Base-by-base conservation (phyloP, 2,797 vertebrate species). In the Pitangus sulphuratus region DNA sequence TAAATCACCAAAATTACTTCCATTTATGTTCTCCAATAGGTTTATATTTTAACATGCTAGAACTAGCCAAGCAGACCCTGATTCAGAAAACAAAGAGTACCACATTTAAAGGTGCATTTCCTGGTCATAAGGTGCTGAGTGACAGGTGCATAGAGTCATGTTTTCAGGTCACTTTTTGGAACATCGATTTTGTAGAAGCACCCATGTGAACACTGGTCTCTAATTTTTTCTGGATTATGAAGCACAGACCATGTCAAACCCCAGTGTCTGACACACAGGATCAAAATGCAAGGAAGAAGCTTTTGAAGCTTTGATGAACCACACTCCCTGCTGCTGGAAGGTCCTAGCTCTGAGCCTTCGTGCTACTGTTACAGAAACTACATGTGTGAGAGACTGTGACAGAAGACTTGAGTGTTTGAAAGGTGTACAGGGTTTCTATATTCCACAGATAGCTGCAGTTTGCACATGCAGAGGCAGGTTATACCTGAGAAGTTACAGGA, bases 121-220 rank as follows among this genome's bases (percentile, higher is more conserved):
- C 35, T 11, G 24, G 15, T 24, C 70, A n/a, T 4, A 9, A 76
- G 39, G 10, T n/a, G 16, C 44, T 44, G 24, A 68, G 42, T 28
- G 35, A 35, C 13, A 17, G 6, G 48, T 40, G 48, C 30, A n/a
- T 0, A 8, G 22, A 30, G 16, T 6, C 12, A 4, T 21, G 47
- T n/a, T 54, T 74, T 53, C 61, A 86, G 61, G 35, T 5, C 44
- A n/a, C 28, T 22, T 71, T 82, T 33, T 40, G 44, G 31, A 75
- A 18, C 28, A 24, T 0, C 11, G 30, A 15, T 33, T 89, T 84
- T 76, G 48, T 40, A 66, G 64, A 62, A 69, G 35, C 39, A 40
- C 4, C 22, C 9, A 0, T 53, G 39, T 48, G 53, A 71, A 48
- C 25, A 24, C 2, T 39, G 9, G 22, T 19, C 35, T 72, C 40